phyloP scores from a whole-genome alignment of 1,140 invertebrate genomes.

The Drosophila leontia region DNA sequence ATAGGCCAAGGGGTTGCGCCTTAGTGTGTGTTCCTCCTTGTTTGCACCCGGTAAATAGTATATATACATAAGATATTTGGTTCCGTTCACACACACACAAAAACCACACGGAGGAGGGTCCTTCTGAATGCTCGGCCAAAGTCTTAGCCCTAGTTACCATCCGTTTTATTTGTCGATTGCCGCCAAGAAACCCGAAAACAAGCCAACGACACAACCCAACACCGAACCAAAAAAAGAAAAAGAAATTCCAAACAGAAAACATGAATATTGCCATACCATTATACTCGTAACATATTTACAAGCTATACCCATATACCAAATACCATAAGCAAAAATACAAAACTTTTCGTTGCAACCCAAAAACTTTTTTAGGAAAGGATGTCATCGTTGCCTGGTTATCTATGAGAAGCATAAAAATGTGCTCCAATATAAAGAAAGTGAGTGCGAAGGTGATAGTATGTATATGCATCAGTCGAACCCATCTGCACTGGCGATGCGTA shows the following conservation, averaged over 20 bases:
- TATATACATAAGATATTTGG: conserved; percentile 21
- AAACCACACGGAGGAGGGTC: conserved; percentile 21
- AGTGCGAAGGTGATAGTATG: conserved; percentile 88
- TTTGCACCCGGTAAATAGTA: conserved; percentile 20
- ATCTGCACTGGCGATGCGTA: conserved; percentile 85
- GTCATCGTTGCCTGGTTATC: conserved; percentile 95
- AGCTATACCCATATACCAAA: conserved; percentile 30
- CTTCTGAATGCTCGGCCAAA: conserved; percentile 36
- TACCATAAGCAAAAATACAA: conserved; percentile 55
- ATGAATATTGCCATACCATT: conserved; percentile 34
- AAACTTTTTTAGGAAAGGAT: conserved; percentile 86
- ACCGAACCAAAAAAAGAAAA: conserved; percentile 14
- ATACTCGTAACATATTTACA: conserved; percentile 41
- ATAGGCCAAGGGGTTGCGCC: conserved; percentile 24
- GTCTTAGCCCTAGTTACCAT: conserved; percentile 46
- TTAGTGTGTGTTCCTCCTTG: conserved; percentile 25
- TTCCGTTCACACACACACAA: conserved; percentile 24
- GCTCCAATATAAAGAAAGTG: conserved; percentile 98
- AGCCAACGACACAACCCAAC: conserved; percentile 35
- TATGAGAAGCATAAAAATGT: conserved; percentile 96
- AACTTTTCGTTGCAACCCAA: conserved; percentile 78
- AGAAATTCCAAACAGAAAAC: conserved; percentile 24
- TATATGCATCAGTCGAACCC: conserved; percentile 85
- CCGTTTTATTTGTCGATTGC: conserved; percentile 36
- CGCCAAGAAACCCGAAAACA: conserved; percentile 42